Evolutionary conservation across 2,888 invertebrate species (phyloP), one percentile per base, ranked within the genome.

Genomic region (Mycogona germanica): DNA sequence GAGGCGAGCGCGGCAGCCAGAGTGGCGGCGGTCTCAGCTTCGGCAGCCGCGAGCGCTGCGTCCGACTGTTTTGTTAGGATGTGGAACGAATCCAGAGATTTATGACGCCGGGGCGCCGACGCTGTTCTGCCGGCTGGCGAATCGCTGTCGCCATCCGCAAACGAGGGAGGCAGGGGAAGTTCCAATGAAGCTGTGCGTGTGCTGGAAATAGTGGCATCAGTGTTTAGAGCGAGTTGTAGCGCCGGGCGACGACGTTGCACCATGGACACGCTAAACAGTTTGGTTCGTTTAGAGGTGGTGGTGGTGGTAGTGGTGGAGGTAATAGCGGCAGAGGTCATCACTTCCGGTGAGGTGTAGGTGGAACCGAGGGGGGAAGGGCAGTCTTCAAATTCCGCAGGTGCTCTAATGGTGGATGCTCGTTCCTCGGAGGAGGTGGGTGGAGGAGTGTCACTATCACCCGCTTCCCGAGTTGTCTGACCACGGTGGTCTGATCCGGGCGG

Each of bases 191-290:
- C n/a, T n/a, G n/a, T n/a, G n/a, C n/a, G n/a, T n/a, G n/a, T n/a
- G n/a, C n/a, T n/a, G n/a, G n/a, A n/a, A n/a, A n/a, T n/a, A n/a
- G n/a, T n/a, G n/a, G n/a, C n/a, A n/a, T n/a, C n/a, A n/a, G n/a
- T n/a, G n/a, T n/a, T n/a, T n/a, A 12, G 17, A 37, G 49, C 30
- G 19, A 1, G 14, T 12, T 35, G 35, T 35, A n/a, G 35, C n/a
- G 12, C 35, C 26, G 38, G 21, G 23, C 52, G 21, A 30, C 52
- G 28, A 32, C 44, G 26, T 30, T 51, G 52, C 21, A 51, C 45
- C 52, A 51, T 51, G 17, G 52, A 51, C 30, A 51, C 45, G 25
- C 52, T 51, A 45, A 51, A 51, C 23, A 51, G 45, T 30, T 51
- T 51, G 9, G 52, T 51, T 19, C 42, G 17, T 51, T 51, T 49